A percentile compares a stretch with the other conserved stretches of the same genome.
Evolutionary conservation across 2,888 invertebrate genomes (phyloP).

Genomic region (Hymenopus coronatus): DNA sequence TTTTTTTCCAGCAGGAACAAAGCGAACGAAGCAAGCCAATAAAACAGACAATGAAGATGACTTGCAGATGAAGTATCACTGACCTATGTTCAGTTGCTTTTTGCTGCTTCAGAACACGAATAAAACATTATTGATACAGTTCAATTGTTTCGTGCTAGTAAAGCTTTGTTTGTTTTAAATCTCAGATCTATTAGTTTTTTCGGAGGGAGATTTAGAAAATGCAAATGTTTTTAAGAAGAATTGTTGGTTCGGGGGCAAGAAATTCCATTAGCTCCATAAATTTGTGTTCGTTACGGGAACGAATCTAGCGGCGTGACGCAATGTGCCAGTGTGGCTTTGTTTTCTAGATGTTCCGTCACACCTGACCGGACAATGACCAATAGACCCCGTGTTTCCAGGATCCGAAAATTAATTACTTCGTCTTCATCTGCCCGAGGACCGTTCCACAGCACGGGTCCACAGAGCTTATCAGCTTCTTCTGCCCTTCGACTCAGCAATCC

Average conservation of each 20-base stretch:
- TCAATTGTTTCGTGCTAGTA: not conserved
- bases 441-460: not conserved
- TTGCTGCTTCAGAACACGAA: not conserved
- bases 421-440: not conserved
- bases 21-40: not conserved
- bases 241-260: not conserved
- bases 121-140: not conserved
- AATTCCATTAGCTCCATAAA: not conserved
- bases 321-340: not conserved
- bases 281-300: not conserved
- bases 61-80: not conserved
- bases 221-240: not conserved
- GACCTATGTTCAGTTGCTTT: not conserved
- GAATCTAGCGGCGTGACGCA: not conserved
- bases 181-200: not conserved
- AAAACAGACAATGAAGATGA: not conserved
- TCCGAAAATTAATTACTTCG: not conserved
- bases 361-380: not conserved
- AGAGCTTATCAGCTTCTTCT: too few species aligned
- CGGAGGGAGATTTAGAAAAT: not conserved
- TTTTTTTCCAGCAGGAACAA: not conserved
- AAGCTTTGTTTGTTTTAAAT: not conserved
- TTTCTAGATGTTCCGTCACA: not conserved
- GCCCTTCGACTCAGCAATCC: too few species aligned
- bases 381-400: not conserved